Percentiles rank a stretch among this genome's conserved stretches.
Conservation (phyloP, 2,888 invertebrate species). For the Drosophila mulleri region DNA sequence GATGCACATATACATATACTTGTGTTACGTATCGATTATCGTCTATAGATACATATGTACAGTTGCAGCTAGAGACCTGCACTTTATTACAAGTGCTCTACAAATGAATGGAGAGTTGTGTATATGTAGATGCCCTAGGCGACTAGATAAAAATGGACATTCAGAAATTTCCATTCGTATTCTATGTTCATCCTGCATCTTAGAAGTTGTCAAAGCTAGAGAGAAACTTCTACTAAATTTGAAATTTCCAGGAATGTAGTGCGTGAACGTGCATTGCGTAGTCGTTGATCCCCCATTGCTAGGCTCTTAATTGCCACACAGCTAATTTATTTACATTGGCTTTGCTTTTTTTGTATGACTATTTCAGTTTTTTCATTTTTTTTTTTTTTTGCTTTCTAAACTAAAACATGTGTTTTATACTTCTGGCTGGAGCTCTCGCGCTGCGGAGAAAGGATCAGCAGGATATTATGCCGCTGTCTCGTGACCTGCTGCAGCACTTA, state of each 20-base stretch:
- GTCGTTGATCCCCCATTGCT: not conserved
- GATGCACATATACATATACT: too few relatives aligned
- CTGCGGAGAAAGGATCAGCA: constrained; percentile 15
- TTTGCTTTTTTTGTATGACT: constrained; percentile 17
- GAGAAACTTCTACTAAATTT: too few relatives aligned
- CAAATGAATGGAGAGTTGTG: too few relatives aligned
- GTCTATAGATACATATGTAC: too few relatives aligned
- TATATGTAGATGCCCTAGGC: too few relatives aligned
- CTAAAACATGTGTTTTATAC: constrained; percentile 54
- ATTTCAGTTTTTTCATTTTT: constrained; percentile 45
- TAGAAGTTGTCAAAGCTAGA: too few relatives aligned
- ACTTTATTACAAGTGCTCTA: too few relatives aligned
- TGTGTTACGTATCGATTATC: too few relatives aligned
- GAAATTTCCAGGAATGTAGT: not conserved
- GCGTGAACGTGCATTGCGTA: not conserved
- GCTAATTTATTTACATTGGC: constrained; percentile 70
- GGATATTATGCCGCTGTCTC: constrained; percentile 30
- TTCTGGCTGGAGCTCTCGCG: not conserved
- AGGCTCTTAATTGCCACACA: constrained; percentile 4
- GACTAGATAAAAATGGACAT: too few relatives aligned
- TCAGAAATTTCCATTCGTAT: too few relatives aligned
- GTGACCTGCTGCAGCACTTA: constrained; percentile 70
- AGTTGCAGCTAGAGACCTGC: too few relatives aligned
- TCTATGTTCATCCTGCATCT: too few relatives aligned
- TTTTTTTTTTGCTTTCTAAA: constrained; percentile 15